Evolutionary conservation across 1,140 invertebrate species (phyloP), one percentile per base, ranked within the genome.

Genomic region (Caerostris darwini): DNA sequence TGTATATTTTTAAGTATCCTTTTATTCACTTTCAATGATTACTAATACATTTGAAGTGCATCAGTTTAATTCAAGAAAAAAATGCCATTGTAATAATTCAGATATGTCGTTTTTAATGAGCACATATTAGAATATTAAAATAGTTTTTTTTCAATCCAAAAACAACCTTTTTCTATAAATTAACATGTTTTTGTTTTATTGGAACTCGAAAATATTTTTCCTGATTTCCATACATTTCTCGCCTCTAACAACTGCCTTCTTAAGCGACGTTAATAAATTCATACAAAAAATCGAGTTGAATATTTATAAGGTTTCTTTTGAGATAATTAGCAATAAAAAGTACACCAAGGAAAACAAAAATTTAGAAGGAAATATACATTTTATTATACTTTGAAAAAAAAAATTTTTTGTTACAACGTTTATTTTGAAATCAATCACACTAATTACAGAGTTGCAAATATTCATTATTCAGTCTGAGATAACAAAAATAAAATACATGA

Each of bases 351-450:
- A 12, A 64, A 7, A 34, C 0, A 34, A 34, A 34, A 34, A 34
- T 34, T 34, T 34, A 34, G 3, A 71, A 77, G 50, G 10, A 77
- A 12, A 53, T 50, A n/a, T 3, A 12, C 71, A 50, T 12, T 34
- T 77, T 12, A 77, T 77, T 53, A 14, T 77, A 53, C 71, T 77
- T 77, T 77, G 71, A 77, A 77, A 64, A 77, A 14, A 50, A 50
- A 8, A 34, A n/a, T n/a, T 77, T 77, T 77, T 77, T 77, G n/a
- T 53, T 50, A 77, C 34, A 53, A 50, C 53, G 7, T 12, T 77
- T 17, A 77, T 77, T 77, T 77, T 12, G 71, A 50, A 50, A 77
- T 64, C 34, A 77, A 77, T 77, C 71, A 77, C 12, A 50, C 50
- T 77, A 77, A 77, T 77, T 53, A 53, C 71, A 64, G 1, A n/a